Conservation (phyloP, 1,140 invertebrate genomes). For the Nasonia vitripennis region DNA sequence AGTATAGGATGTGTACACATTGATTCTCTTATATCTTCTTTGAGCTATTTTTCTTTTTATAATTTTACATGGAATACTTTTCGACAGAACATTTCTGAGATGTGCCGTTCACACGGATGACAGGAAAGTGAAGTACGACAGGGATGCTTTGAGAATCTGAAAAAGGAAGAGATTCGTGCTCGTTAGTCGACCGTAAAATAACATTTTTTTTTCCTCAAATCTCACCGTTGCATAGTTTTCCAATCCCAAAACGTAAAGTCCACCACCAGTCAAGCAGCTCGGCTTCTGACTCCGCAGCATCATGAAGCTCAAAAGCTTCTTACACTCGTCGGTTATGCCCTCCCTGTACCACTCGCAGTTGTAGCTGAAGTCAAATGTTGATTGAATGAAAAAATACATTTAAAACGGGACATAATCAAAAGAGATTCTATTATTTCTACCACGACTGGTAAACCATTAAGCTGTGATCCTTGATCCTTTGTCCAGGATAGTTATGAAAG, state of each 20-base stretch:
- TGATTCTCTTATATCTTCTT: too few relatives aligned
- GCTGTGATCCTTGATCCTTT: conserved; percentile 25
- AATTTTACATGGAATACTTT: too few relatives aligned
- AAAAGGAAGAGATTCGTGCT: too few relatives aligned
- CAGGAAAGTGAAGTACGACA: too few relatives aligned
- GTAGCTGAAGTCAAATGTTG: neutral
- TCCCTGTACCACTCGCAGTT: neutral
- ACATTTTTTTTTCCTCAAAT: too few relatives aligned
- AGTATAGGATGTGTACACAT: too few relatives aligned
- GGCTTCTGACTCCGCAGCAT: neutral
- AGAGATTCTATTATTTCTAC: neutral
- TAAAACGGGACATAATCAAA: neutral
- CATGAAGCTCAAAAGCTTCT: neutral
- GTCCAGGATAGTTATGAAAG: conserved; percentile 14
- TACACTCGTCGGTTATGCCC: neutral
- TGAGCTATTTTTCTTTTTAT: too few relatives aligned
- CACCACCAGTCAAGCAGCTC: neutral
- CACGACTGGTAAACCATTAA: neutral
- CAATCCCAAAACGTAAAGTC: neutral
- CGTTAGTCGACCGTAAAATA: neutral
- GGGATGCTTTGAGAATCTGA: too few relatives aligned
- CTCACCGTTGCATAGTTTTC: neutral
- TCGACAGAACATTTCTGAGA: too few relatives aligned
- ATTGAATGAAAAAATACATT: neutral
- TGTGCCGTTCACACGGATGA: too few relatives aligned